These are phyloP conservation scores for Eudemis profundana DNA, from an alignment of 2,888 invertebrate species.

Conservation along the genomic window DNA sequence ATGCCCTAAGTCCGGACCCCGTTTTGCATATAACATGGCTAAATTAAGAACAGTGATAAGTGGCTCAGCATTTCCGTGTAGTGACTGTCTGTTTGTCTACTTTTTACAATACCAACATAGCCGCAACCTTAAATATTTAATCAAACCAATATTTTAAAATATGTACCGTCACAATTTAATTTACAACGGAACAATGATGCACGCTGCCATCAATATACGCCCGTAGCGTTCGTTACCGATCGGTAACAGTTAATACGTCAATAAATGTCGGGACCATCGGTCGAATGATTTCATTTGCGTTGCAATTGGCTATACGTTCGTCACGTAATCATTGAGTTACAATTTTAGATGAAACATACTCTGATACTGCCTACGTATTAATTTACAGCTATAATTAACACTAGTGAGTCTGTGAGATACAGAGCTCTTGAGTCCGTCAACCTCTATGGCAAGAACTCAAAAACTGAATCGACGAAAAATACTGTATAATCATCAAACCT, in stretches of 20 bases:
- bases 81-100: too few relatives aligned
- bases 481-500: too few relatives aligned
- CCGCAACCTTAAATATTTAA: conserved; percentile 11
- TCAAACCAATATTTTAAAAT: conserved; percentile 13
- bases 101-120: neutral
- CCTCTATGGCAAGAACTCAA: too few relatives aligned
- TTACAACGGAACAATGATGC: conserved; percentile 5
- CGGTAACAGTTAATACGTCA: conserved; percentile 23
- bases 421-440: too few relatives aligned
- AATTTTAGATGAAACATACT: neutral
- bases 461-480: too few relatives aligned
- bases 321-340: conserved; percentile 14
- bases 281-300: conserved; percentile 19
- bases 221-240: conserved; percentile 1
- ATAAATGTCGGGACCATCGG: conserved; percentile 21
- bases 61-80: too few relatives aligned
- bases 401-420: too few relatives aligned
- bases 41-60: too few relatives aligned
- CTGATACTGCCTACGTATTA: too few relatives aligned
- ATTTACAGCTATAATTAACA: too few relatives aligned
- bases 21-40: too few relatives aligned
- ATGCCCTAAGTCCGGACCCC: too few relatives aligned
- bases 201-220: neutral
- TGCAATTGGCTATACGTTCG: conserved; percentile 10
- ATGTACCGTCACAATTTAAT: neutral